Conservation (phyloP, 2,797 vertebrate species). For the Knipowitschia caucasica region DNA sequence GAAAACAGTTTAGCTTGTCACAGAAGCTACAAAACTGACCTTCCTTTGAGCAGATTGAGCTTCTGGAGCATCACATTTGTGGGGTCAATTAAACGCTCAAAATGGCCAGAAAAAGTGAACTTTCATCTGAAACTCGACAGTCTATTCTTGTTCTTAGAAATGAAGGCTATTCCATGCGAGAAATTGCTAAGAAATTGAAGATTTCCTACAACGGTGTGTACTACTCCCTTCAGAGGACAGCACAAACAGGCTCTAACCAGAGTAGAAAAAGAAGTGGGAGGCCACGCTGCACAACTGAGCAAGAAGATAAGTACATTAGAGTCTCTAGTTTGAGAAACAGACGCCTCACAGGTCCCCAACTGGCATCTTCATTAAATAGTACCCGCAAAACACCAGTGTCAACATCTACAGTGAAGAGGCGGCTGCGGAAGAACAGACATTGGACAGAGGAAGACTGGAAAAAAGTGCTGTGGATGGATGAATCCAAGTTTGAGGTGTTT, state of each 20-base stretch:
- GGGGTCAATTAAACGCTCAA: not conserved
- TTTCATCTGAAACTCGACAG: not conserved
- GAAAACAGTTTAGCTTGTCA: no score
- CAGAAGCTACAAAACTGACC: no score
- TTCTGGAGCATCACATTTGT: no score
- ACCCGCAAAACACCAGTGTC: no score
- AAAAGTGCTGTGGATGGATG: not conserved
- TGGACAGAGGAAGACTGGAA: slow-evolving; percentile 1
- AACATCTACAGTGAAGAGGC: no score
- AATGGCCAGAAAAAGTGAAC: not conserved
- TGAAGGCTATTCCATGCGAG: not conserved
- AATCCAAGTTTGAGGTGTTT: not conserved
- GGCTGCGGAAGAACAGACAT: slow-evolving; percentile 1
- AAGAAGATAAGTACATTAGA: not conserved
- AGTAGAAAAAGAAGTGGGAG: slow-evolving; percentile 2
- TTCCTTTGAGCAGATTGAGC: no score
- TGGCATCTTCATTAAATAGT: no score
- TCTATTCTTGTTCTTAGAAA: not conserved
- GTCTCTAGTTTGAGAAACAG: no score
- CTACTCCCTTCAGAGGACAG: no score
- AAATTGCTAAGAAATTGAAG: no score
- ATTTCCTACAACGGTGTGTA: no score
- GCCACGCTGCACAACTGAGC: not conserved
- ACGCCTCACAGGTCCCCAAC: no score
- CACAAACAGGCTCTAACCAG: not conserved